Conservation (phyloP, 2,888 invertebrate genomes). For the Synergus gifuensis region DNA sequence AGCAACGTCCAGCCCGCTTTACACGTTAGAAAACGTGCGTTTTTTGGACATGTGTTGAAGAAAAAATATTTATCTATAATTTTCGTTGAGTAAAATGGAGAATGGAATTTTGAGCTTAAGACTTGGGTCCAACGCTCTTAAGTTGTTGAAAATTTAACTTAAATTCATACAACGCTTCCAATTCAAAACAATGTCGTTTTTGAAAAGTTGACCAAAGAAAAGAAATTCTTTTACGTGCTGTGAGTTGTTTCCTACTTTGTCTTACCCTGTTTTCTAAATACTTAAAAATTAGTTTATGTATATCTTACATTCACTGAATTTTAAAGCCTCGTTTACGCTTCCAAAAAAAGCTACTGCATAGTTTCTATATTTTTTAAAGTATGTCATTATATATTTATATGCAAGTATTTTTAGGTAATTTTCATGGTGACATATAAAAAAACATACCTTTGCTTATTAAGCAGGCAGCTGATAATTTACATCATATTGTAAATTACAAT, state of each 20-base stretch:
- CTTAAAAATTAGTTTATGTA: not conserved
- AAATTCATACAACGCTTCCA: too few species aligned
- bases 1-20: too few species aligned
- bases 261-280: slow-evolving; percentile 39
- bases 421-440: slow-evolving; percentile 45
- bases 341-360: slow-evolving; percentile 32
- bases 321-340: slow-evolving; percentile 6
- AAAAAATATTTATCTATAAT: too few species aligned
- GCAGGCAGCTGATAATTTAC: slow-evolving; percentile 64
- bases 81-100: too few species aligned
- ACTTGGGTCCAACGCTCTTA: too few species aligned
- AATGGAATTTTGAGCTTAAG: too few species aligned
- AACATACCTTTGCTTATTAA: slow-evolving; percentile 62
- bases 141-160: too few species aligned
- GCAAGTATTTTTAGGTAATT: not conserved
- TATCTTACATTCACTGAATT: slow-evolving; percentile 23
- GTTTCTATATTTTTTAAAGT: slow-evolving; percentile 19
- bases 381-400: slow-evolving; percentile 1
- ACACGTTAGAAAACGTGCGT: too few species aligned
- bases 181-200: too few species aligned
- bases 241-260: slow-evolving; percentile 6
- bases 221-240: not conserved
- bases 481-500: slow-evolving; percentile 45
- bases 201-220: too few species aligned
- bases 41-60: too few species aligned